These are phyloP conservation scores for Noctua janthina DNA, from an alignment of 2,888 invertebrate genomes.

Conservation along the genomic window DNA sequence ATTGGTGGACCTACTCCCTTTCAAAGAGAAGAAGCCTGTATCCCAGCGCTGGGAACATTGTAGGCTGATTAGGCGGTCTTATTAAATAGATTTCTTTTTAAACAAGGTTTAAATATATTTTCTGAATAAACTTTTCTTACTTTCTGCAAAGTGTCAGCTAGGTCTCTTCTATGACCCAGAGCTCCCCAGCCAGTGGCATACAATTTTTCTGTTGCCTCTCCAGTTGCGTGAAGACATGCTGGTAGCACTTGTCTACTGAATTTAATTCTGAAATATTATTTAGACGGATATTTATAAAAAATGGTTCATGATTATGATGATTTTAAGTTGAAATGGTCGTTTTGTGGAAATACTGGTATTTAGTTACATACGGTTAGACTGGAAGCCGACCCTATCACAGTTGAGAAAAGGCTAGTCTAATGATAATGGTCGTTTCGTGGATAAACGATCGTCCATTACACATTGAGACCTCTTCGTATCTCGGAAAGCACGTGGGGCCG, in stretches of 20 bases:
- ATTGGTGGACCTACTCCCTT: too few species aligned
- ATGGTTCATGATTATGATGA: neutral
- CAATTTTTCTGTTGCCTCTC: neutral
- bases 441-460: neutral
- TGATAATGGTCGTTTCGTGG: too few species aligned
- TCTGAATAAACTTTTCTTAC: neutral
- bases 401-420: too few species aligned
- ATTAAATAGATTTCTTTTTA: too few species aligned
- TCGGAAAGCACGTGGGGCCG: neutral
- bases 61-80: too few species aligned
- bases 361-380: neutral
- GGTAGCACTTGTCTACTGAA: neutral
- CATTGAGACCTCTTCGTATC: neutral
- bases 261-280: neutral
- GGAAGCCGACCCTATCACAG: neutral
- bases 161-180: neutral
- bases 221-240: neutral
- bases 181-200: constrained; percentile 1
- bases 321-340: neutral
- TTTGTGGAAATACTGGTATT: too few species aligned
- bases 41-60: too few species aligned
- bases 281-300: neutral
- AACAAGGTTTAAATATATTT: neutral
- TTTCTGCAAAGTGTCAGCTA: neutral
- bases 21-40: too few species aligned